Percentiles rank a stretch among this genome's conserved stretches.
phyloP scores from a whole-genome alignment of 1,140 invertebrate species.

The Calliopsis andreniformis region DNA sequence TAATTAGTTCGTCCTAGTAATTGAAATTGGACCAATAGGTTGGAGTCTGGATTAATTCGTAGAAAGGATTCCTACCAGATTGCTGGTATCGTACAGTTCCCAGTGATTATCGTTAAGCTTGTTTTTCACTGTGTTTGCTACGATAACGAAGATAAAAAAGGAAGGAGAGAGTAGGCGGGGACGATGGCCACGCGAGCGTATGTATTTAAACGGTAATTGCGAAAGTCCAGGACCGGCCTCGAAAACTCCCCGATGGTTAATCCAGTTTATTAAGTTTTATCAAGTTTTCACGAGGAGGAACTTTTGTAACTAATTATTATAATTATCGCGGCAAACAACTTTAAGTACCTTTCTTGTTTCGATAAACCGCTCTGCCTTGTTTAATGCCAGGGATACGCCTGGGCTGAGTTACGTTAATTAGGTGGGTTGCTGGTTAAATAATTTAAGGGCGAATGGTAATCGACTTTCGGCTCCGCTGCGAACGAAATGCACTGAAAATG shows the following conservation, averaged over 20 bases:
- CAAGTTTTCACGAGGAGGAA: conserved; percentile 33
- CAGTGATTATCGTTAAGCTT: background rate
- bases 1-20: conserved; percentile 10
- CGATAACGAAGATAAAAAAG: background rate
- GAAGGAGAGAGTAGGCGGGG: background rate
- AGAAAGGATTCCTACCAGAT: background rate
- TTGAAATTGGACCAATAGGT: background rate
- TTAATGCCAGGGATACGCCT: background rate
- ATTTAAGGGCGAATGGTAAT: conserved; percentile 9
- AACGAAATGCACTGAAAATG: background rate
- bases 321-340: conserved; percentile 39
- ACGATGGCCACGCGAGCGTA: background rate
- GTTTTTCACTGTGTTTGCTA: background rate
- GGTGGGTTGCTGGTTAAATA: background rate
- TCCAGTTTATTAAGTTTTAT: conserved; percentile 46
- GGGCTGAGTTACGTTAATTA: conserved; percentile 27
- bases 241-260: conserved; percentile 28
- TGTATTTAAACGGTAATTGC: conserved; percentile 41
- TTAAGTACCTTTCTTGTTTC: conserved; percentile 27
- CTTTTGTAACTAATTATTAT: conserved; percentile 48
- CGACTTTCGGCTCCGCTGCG: background rate
- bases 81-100: background rate
- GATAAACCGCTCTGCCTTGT: conserved; percentile 18
- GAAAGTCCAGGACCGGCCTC: conserved; percentile 14
- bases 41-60: background rate